Conservation (phyloP, 2,797 vertebrate species). For the Poeciliopsis infans region DNA sequence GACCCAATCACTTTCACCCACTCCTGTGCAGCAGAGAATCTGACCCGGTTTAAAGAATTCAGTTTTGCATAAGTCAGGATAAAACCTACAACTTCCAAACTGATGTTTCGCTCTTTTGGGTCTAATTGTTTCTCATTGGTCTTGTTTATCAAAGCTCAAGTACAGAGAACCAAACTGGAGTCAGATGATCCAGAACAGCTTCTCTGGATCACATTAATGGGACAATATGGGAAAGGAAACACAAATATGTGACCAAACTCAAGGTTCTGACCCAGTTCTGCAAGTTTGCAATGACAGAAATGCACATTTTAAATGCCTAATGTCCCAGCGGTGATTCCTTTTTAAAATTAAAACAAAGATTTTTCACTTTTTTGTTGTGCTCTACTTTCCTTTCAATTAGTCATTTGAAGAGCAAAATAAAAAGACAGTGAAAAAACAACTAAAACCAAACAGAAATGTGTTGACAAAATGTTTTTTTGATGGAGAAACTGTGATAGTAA, state of each 20-base stretch:
- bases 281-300: background rate
- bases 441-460: background rate
- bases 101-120: background rate
- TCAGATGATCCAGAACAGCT: slow-evolving; percentile 17
- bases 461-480: background rate
- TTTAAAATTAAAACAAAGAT: background rate
- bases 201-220: slow-evolving; percentile 19
- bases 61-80: background rate
- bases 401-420: background rate
- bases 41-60: background rate
- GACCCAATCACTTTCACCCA: too few relatives aligned
- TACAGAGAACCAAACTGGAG: slow-evolving; percentile 18
- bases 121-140: background rate
- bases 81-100: background rate
- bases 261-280: background rate
- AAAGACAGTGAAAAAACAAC: background rate
- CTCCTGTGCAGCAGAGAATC: too few relatives aligned
- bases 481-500: background rate
- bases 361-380: background rate
- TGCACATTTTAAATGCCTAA: background rate
- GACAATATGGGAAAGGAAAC: slow-evolving; percentile 18
- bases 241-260: slow-evolving; percentile 1
- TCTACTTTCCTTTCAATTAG: background rate
- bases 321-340: background rate
- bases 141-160: slow-evolving; percentile 1